Evolutionary conservation across 2,797 vertebrate genomes (phyloP).

Genomic region (Eptatretus atami): DNA sequence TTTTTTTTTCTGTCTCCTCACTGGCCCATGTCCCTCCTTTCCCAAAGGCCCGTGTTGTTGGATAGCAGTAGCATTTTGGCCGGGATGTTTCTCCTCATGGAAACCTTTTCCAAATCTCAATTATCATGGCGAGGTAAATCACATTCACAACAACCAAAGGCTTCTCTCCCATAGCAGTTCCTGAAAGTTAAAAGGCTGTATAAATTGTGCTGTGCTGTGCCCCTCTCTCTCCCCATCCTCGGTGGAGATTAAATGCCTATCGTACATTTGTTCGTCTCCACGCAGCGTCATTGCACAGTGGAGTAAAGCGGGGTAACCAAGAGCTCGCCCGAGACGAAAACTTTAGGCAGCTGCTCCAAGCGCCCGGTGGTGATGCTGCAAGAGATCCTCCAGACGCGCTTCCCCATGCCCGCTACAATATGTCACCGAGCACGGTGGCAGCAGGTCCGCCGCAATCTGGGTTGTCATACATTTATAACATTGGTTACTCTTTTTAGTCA

Average conservation of each 20-base stretch:
- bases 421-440: conserved; percentile 71
- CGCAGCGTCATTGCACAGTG: conserved; percentile 74
- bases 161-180: too few relatives aligned
- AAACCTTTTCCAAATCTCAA: conserved; percentile 96
- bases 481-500: background rate
- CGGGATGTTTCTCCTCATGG: conserved; percentile 74
- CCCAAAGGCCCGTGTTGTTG: conserved; percentile 62
- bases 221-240: too few relatives aligned
- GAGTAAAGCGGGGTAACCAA: conserved; percentile 76
- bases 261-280: background rate
- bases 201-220: too few relatives aligned
- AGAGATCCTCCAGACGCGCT: conserved; percentile 64
- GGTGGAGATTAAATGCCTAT: too few relatives aligned
- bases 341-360: conserved; percentile 76
- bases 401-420: conserved; percentile 76
- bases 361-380: conserved; percentile 70
- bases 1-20: too few relatives aligned
- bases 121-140: conserved; percentile 62
- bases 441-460: conserved; percentile 17
- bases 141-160: background rate
- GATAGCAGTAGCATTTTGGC: conserved; percentile 89
- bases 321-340: conserved; percentile 85
- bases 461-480: too few relatives aligned
- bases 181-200: too few relatives aligned
- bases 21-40: background rate